Conservation (phyloP, 2,888 invertebrate genomes). For the Rhyacophila evoluta region DNA sequence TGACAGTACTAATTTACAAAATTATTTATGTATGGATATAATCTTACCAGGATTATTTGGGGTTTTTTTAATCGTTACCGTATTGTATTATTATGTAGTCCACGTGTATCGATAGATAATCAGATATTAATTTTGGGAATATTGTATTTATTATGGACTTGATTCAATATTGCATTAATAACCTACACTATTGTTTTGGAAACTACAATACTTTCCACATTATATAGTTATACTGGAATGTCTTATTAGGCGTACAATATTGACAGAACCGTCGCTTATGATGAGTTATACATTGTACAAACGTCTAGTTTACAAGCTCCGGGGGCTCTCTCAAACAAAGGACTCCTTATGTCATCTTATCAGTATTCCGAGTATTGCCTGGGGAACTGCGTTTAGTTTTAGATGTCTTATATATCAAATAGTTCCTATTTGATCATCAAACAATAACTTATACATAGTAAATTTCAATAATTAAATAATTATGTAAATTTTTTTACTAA, state of each 20-base stretch:
- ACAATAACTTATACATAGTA: background rate
- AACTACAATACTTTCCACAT: background rate
- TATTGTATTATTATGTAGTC: too few species aligned
- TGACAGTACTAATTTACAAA: too few species aligned
- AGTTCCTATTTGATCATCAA: background rate
- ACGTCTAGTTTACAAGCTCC: slow-evolving; percentile 36
- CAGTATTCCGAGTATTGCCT: slow-evolving; percentile 40
- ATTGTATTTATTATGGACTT: too few species aligned
- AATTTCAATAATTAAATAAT: background rate
- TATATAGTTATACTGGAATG: background rate
- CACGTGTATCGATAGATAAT: too few species aligned
- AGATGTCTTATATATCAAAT: slow-evolving; percentile 5
- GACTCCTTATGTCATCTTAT: slow-evolving; percentile 43
- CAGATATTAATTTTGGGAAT: too few species aligned
- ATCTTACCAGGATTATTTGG: too few species aligned
- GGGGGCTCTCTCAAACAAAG: slow-evolving; percentile 41
- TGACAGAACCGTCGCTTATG: background rate
- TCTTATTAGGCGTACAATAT: background rate
- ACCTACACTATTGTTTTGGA: too few species aligned
- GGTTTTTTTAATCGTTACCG: too few species aligned
- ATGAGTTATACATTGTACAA: background rate
- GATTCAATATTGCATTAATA: too few species aligned
- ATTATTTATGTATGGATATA: too few species aligned
- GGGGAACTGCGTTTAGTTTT: slow-evolving; percentile 32
- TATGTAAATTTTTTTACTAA: too few species aligned